These are phyloP conservation scores for Medauroidea extradentata DNA, from an alignment of 1,140 invertebrate genomes.

Conservation along the genomic window DNA sequence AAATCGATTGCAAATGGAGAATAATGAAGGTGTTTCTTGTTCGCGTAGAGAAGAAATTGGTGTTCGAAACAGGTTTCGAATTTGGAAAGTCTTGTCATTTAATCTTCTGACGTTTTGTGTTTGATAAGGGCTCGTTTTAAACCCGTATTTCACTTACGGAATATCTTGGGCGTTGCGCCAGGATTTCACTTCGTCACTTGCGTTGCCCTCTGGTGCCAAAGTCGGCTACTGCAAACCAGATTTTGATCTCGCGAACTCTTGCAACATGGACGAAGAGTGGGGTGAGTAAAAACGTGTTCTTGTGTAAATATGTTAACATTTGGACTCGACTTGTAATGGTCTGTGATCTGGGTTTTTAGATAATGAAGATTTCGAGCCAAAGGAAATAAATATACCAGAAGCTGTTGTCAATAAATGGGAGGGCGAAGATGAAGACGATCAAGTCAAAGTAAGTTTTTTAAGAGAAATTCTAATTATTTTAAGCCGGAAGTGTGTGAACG, in stretches of 20 bases:
- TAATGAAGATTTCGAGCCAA: slow-evolving; percentile 5
- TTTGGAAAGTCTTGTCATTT: no score
- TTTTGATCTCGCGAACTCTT: slow-evolving; percentile 13
- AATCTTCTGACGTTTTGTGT: no score
- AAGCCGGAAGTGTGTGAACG: no score
- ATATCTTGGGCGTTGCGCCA: neutral
- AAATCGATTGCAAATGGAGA: no score
- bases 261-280: slow-evolving; percentile 17
- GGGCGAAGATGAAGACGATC: slow-evolving; percentile 14
- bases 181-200: neutral
- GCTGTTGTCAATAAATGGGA: slow-evolving; percentile 17
- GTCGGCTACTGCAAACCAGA: neutral
- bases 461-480: no score
- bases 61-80: no score
- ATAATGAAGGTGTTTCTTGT: no score
- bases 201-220: neutral
- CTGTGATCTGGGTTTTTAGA: neutral
- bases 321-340: no score
- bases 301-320: neutral
- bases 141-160: no score
- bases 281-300: neutral
- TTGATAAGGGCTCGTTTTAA: no score
- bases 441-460: slow-evolving; percentile 13
- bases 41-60: no score
- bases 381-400: neutral